Base-by-base conservation (phyloP, 1,140 invertebrate species). In the Triops cancriformis region DNA sequence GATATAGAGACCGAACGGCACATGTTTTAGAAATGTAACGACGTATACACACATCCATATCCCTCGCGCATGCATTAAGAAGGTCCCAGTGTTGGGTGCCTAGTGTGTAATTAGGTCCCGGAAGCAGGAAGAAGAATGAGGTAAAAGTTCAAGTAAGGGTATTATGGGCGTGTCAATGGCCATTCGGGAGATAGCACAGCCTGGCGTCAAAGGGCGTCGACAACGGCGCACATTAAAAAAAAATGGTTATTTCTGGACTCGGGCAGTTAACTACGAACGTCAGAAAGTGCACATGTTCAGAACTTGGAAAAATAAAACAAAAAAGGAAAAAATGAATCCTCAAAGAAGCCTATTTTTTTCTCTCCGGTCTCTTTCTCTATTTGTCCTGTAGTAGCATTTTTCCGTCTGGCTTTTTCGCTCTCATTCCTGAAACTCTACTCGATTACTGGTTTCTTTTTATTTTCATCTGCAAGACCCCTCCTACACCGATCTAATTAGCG, bases 101-200 rank as follows among this genome's bases (percentile, higher is more conserved):
- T 64, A 64, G 51, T 64, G 51, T 64, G 51, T 64, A 64, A 64
- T 64, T 64, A 64, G 51, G 51, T 64, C 51, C 51, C 51, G 51
- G 51, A 64, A 64, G 51, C 51, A 64, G 51, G 51, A 64, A 64
- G 51, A 64, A 18, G 51, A 64, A 64, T 64, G 51, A 64, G 51
- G 51, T 64, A 64, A 64, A 64, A 23, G 51, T 64, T 64, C 51
- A 64, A 64, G 51, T 64, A 64, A 64, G 51, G 51, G 51, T 64
- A 64, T 64, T 64, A 64, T 64, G 51, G 51, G 51, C 51, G 51
- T 64, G 51, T 64, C 51, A 23, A 64, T 64, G 51, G 51, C 51
- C 51, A 64, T 64, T 64, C 18, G 51, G 51, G 51, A 64, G 51
- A 64, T 64, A 64, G 51, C 51, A 64, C 51, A 64, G 51, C 51